Evolutionary conservation across 2,888 invertebrate species (phyloP).

Genomic region (Lasioglossum marginatum): DNA sequence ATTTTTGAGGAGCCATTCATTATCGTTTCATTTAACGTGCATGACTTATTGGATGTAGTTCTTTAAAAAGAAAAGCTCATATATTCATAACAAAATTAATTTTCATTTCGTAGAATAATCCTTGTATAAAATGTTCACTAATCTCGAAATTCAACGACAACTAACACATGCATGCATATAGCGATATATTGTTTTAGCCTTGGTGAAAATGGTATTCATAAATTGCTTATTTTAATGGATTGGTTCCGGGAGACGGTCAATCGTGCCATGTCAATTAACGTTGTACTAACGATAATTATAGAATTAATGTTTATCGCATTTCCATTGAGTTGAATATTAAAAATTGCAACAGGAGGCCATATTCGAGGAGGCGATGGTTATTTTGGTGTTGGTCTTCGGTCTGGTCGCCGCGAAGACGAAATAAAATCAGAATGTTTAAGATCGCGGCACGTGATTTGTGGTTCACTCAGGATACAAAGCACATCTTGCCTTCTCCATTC

Average conservation of each 20-base stretch:
- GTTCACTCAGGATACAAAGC: conserved; percentile 67
- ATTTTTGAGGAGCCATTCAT: conserved; percentile 22
- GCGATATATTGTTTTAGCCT: conserved; percentile 13
- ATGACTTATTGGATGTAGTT: conserved; percentile 63
- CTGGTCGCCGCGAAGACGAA: conserved; percentile 73
- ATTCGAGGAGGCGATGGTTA: conserved; percentile 72
- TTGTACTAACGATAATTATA: conserved; percentile 1
- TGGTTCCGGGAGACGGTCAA: conserved; percentile 13
- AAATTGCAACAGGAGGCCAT: conserved; percentile 75
- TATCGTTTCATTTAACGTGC: conserved; percentile 55
- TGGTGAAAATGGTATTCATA: not conserved
- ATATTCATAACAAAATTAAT: conserved; percentile 16
- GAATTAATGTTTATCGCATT: conserved; percentile 19
- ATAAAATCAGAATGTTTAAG: conserved; percentile 73
- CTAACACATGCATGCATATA: conserved; percentile 52
- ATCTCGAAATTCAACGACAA: not conserved
- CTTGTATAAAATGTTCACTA: not conserved
- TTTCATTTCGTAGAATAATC: not conserved
- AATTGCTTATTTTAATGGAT: conserved; percentile 31
- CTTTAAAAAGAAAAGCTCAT: conserved; percentile 17
- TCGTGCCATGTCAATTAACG: not conserved
- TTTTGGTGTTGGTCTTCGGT: conserved; percentile 72
- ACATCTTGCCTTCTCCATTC: conserved; percentile 64
- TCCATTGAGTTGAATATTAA: conserved; percentile 56
- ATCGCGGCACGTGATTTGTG: conserved; percentile 74